Base-by-base conservation (phyloP, 2,888 invertebrate genomes). In the Ectemnius continuus region DNA sequence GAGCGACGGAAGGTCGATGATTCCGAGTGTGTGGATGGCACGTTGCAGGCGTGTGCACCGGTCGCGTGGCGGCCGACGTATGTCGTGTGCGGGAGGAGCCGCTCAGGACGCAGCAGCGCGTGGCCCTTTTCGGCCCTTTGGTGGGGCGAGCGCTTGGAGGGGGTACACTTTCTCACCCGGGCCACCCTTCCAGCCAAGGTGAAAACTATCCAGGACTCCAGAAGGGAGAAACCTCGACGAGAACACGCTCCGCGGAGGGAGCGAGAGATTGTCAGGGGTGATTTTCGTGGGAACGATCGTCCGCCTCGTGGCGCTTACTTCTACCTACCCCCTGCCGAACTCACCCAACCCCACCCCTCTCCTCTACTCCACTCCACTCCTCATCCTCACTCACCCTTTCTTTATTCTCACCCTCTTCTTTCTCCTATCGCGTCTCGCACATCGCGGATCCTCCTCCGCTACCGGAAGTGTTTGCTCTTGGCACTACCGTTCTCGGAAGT, bases 41-140 rank as follows among this genome's bases (percentile, higher is more conserved):
- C 62, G 70, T 48, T 57, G 59, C 73, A 67, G 67, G 86, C 87
- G 89, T 91, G 90, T 86, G 88, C 86, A 87, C 87, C 81, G 88
- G 91, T 91, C 91, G 91, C 91, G 91, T 91, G 91, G 90, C 91
- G 91, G 89, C 88, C 82, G 88, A 89, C 91, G 91, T 91, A 89
- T 91, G 91, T 90, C 91, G 91, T 91, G 91, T 91, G 91, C 88
- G 86, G 87, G 88, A 86, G 89, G 86, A 87, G 85, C 63, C 69
- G 85, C 86, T 85, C 36, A 11, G 86, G 89, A 87, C 89, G 89
- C 89, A 89, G 89, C 89, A 90, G 89, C 87, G 83, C 80, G 84
- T 85, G 85, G 81, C 80, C 78, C 79, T 73, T 67, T 67, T 69
- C 48, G 66, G 28, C 69, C 59, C 58, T n/a, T 23, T 81, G 84